Evolutionary conservation across 1,140 invertebrate species (phyloP), one percentile per base, ranked within the genome.

Genomic region (Steinernema feltiae): DNA sequence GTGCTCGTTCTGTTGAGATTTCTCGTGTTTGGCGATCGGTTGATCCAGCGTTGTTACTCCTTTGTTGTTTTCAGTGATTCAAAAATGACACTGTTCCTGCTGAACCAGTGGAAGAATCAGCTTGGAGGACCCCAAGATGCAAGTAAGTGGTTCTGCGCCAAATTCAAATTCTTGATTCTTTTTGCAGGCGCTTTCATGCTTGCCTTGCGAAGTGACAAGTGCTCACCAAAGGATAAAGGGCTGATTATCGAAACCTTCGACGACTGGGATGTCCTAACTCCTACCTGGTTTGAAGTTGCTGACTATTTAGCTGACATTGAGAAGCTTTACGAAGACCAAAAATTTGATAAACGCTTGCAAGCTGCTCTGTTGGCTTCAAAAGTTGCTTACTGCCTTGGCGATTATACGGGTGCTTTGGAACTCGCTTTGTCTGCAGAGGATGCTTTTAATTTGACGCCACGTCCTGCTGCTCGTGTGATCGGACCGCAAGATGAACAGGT

Each of bases 361-460:
- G 97, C 97, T 71, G 95, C 96, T 30, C 90, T 99, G 78, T 94
- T 99, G 30, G 95, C 95, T 2, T 98, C 95, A 80, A 99, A 99
- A 89, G 88, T 89, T 1, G 79, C 82, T 46, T 84, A 83, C 73
- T 84, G 84, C 72, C 71, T 84, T 0, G 83, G 80, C 48, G 73
- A 85, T 30, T 84, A 84, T 48, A 69, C 46, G 2, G 46, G 74
- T 30, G 82, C 84, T 15, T 48, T 84, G 29, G 24, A 80, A 15
- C 78, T 84, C 15, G 83, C 84, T 7, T 73, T 84, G 3, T 63
- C 74, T 30, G 82, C 82, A 12, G 84, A 75, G 12, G 79, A 83
- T 24, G 41, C 77, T 18, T 85, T 84, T 46, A 69, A 72, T 41
- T 96, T 87, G 94, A 98, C 88, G 95, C 95, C 0, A 86, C 98